Percentiles rank a stretch among this genome's conserved stretches.
phyloP scores from a whole-genome alignment of 2,888 invertebrate genomes.

The Oscheius sp. region DNA sequence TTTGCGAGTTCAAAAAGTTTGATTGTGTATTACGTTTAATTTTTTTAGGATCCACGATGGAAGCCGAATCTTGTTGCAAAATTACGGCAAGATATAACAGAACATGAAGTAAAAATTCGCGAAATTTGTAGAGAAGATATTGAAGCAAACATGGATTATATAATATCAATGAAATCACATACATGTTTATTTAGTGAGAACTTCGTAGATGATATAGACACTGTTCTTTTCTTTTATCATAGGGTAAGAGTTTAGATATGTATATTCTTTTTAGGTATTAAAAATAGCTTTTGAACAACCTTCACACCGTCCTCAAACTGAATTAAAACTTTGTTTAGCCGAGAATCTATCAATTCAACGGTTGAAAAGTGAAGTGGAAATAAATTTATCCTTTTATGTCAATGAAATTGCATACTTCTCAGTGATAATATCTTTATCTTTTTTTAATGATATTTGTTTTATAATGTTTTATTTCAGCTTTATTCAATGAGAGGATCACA shows the following conservation, averaged over 20 bases:
- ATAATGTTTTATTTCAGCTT: no score
- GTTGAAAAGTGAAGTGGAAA: constrained; percentile 12
- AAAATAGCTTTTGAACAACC: constrained; percentile 8
- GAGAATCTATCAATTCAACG: neutral
- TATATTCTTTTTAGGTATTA: neutral
- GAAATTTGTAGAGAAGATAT: neutral
- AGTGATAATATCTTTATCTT: no score
- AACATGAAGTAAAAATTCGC: neutral
- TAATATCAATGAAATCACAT: neutral
- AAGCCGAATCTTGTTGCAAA: neutral
- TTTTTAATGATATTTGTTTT: no score
- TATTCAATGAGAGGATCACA: no score
- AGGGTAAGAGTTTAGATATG: neutral
- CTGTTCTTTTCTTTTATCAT: neutral
- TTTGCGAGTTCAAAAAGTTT: constrained; percentile 9
- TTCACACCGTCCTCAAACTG: no score
- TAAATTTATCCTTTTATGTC: no score
- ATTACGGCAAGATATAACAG: neutral
- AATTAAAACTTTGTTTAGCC: no score
- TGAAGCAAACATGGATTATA: neutral
- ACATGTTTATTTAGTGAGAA: neutral
- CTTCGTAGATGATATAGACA: neutral
- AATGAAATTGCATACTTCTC: no score
- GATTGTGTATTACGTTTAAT: constrained; percentile 5
- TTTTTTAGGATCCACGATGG: constrained; percentile 13